These are phyloP conservation scores for Nothobranchius kuhntae DNA, from an alignment of 2,113 vertebrate species.

Conservation along the genomic window DNA sequence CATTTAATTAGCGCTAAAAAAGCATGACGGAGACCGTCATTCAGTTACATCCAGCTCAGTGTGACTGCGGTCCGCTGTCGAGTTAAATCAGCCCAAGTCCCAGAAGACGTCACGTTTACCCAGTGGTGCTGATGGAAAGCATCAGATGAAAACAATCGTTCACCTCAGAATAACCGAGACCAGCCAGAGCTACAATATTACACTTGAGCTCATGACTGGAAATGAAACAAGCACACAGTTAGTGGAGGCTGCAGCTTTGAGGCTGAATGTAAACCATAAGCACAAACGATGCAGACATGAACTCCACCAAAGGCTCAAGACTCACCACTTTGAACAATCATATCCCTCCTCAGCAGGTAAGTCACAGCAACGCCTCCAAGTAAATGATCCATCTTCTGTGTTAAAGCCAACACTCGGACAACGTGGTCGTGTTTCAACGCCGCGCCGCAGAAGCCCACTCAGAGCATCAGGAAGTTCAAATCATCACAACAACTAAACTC, in stretches of 20 bases:
- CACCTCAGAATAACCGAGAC: background rate
- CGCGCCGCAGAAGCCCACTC: too few species aligned
- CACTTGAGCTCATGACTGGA: background rate
- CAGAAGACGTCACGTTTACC: background rate
- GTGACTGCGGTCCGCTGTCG: background rate
- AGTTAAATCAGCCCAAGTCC: background rate
- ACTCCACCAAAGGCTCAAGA: constrained; percentile 30
- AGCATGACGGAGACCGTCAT: background rate
- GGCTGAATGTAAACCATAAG: constrained; percentile 23
- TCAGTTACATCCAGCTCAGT: background rate
- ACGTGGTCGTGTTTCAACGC: background rate
- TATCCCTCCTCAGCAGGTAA: constrained; percentile 1
- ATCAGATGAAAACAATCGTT: background rate
- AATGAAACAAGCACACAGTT: background rate
- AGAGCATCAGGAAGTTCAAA: too few species aligned
- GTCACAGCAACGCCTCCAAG: constrained; percentile 14
- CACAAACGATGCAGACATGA: constrained; percentile 27
- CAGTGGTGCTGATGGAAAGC: background rate
- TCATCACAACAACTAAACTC: too few species aligned
- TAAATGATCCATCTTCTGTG: constrained; percentile 42
- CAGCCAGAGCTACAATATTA: background rate
- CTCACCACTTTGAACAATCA: constrained; percentile 54
- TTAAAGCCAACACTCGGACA: constrained; percentile 19
- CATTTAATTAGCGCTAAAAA: background rate
- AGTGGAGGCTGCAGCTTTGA: constrained; percentile 9